A percentile compares a stretch with the other conserved stretches of the same genome.
Evolutionary conservation across 2,797 vertebrate genomes (phyloP).

Genomic region (Ispidina picta): DNA sequence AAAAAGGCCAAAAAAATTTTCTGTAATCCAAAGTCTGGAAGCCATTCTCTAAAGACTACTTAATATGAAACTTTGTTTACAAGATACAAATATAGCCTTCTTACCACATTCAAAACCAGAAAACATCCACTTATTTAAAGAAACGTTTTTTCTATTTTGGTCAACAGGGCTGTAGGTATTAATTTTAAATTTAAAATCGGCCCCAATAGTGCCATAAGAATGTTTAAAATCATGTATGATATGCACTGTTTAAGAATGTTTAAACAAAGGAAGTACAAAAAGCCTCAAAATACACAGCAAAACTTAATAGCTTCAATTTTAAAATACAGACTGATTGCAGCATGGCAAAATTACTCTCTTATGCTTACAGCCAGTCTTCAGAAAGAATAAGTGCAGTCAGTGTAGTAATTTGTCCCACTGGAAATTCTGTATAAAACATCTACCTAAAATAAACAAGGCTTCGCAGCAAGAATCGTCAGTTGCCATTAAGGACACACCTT

Average conservation of each 20-base stretch:
- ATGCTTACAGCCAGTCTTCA: constrained; percentile 40
- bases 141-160: constrained; percentile 55
- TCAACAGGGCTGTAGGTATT: constrained; percentile 29
- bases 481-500: constrained; percentile 81
- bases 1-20: too few species aligned
- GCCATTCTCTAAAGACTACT: constrained; percentile 62
- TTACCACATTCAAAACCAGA: constrained; percentile 59
- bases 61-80: constrained; percentile 69
- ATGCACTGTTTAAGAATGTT: constrained; percentile 56
- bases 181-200: constrained; percentile 49
- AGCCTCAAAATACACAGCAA: constrained; percentile 62
- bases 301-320: constrained; percentile 59
- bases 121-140: constrained; percentile 67
- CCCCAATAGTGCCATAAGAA: constrained; percentile 9
- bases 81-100: constrained; percentile 55
- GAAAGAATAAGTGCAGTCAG: constrained; percentile 57
- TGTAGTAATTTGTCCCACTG: constrained; percentile 61
- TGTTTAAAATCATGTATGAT: constrained; percentile 41
- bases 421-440: constrained; percentile 73
- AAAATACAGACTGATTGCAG: constrained; percentile 41
- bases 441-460: constrained; percentile 78
- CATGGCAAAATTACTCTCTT: constrained; percentile 45
- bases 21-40: constrained; percentile 43
- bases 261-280: constrained; percentile 72
- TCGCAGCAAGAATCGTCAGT: constrained; percentile 74